These are phyloP conservation scores for Pongo pygmaeus DNA, from an alignment of 2,113 vertebrate genomes.

Conservation along the genomic window DNA sequence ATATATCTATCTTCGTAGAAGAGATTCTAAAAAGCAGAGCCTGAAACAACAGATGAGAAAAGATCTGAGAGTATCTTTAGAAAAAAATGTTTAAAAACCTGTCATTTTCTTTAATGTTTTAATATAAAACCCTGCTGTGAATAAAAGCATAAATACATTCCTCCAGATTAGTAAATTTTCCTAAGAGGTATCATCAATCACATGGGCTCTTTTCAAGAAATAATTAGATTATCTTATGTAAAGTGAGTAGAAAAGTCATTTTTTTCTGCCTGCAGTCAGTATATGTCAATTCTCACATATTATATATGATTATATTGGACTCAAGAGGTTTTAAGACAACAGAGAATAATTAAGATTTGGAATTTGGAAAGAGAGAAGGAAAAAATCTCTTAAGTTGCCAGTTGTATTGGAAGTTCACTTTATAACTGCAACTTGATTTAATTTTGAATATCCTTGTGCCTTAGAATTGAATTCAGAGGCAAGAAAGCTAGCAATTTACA, in stretches of 20 bases:
- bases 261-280: background rate
- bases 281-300: background rate
- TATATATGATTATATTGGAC: background rate
- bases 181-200: background rate
- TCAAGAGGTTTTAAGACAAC: constrained; percentile 38
- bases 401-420: constrained; percentile 49
- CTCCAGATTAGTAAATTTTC: constrained; percentile 6
- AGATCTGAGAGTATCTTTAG: background rate
- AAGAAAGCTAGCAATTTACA: background rate
- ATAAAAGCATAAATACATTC: background rate
- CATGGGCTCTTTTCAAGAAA: background rate
- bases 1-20: background rate
- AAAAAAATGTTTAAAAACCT: background rate
- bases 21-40: background rate
- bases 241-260: background rate
- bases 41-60: background rate
- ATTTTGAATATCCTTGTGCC: constrained; percentile 29
- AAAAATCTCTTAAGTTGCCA: constrained; percentile 33
- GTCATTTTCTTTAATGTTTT: background rate
- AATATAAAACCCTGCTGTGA: background rate
- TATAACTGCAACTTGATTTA: constrained; percentile 51
- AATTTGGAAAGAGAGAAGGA: constrained; percentile 5
- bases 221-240: constrained; percentile 2
- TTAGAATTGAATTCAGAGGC: constrained; percentile 53
- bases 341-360: constrained; percentile 38